Percentiles rank a stretch among this genome's conserved stretches.
These are phyloP conservation scores for Mactromeris polynyma DNA, from an alignment of 2,888 invertebrate genomes.

Conservation along the genomic window DNA sequence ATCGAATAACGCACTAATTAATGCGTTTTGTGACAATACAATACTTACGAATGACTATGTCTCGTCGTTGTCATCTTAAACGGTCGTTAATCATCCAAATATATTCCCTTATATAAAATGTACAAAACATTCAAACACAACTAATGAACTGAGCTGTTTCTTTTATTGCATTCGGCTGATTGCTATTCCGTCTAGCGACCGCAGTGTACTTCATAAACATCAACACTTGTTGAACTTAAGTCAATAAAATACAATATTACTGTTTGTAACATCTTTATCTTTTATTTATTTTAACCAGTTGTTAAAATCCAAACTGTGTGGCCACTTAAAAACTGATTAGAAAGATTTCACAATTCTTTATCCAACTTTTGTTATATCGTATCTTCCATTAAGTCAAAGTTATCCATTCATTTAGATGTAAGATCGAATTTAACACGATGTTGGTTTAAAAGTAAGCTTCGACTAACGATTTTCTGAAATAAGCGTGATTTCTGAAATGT, in stretches of 20 bases:
- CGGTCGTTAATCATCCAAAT: background rate
- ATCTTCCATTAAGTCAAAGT: background rate
- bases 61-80: background rate
- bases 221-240: constrained; percentile 1
- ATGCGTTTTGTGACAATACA: background rate
- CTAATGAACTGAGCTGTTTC: background rate
- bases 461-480: background rate
- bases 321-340: constrained; percentile 20
- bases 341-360: background rate
- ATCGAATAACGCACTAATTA: too few species aligned
- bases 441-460: background rate
- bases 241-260: constrained; percentile 15
- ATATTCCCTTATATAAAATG: background rate
- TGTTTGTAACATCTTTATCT: constrained; percentile 1
- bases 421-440: background rate
- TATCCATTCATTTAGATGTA: background rate
- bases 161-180: background rate
- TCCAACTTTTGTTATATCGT: constrained; percentile 16
- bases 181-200: background rate
- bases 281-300: constrained; percentile 22
- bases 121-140: background rate
- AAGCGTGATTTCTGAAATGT: background rate
- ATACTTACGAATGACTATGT: constrained; percentile 2
- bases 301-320: background rate
- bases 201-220: background rate